Conservation (phyloP, 2,888 invertebrate species). For the Cephus pulcher region DNA sequence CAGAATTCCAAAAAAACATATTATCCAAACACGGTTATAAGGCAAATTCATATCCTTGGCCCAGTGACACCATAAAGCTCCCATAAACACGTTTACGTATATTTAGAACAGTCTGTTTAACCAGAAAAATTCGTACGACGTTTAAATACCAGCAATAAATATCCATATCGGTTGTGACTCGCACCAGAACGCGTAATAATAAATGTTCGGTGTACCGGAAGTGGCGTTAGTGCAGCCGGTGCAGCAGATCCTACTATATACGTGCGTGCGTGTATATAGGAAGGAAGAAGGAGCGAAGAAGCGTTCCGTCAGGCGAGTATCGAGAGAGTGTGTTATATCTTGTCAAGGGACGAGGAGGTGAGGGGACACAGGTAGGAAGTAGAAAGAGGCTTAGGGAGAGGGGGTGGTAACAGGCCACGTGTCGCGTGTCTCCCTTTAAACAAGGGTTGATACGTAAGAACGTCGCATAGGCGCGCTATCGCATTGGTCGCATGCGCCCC, state of each 20-base stretch:
- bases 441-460: slow-evolving; percentile 49
- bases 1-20: background rate
- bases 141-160: background rate
- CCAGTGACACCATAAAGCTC: background rate
- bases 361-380: background rate
- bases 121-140: background rate
- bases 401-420: slow-evolving; percentile 53
- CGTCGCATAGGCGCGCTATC: slow-evolving; percentile 66
- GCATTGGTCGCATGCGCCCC: slow-evolving; percentile 73
- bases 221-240: background rate
- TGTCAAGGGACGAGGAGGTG: background rate
- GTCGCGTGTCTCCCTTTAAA: slow-evolving; percentile 64
- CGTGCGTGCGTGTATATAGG: background rate
- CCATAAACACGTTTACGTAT: background rate
- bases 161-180: background rate
- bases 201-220: background rate
- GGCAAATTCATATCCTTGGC: background rate
- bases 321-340: background rate
- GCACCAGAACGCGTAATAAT: background rate
- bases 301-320: background rate
- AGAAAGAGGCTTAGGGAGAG: background rate
- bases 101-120: background rate
- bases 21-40: background rate
- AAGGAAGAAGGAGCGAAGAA: background rate
- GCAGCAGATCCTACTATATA: background rate